These are phyloP conservation scores for Bradypodion pumilum DNA, from an alignment of 2,797 vertebrate species.

Conservation along the genomic window DNA sequence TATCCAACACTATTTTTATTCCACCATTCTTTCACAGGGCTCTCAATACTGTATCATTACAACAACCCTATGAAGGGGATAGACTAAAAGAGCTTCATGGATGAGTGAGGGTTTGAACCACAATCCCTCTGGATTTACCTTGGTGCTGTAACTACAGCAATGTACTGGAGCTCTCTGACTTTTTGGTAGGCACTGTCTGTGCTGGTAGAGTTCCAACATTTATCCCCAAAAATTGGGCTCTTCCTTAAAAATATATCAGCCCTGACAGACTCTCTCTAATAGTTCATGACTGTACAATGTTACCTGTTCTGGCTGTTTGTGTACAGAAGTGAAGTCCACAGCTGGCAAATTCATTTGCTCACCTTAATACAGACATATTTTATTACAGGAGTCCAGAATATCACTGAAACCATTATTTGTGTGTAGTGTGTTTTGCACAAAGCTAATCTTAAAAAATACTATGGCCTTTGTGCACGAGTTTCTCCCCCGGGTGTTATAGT, in stretches of 20 bases:
- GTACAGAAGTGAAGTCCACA: not conserved
- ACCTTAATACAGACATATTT: not conserved
- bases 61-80: not conserved
- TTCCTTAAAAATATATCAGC: not conserved
- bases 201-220: not conserved
- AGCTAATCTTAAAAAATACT: not conserved
- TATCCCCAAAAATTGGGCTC: not conserved
- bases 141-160: not conserved
- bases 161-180: not conserved
- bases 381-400: not conserved
- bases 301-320: not conserved
- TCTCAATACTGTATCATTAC: not conserved
- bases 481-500: conserved; percentile 7
- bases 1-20: not conserved
- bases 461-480: not conserved
- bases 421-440: conserved; percentile 1
- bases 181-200: not conserved
- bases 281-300: not conserved
- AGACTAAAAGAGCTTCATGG: not conserved
- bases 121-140: not conserved
- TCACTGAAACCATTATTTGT: conserved; percentile 5
- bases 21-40: not conserved
- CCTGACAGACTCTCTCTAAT: no score
- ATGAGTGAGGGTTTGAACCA: not conserved
- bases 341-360: not conserved